Evolutionary conservation across 2,888 invertebrate genomes (phyloP), one percentile per base, ranked within the genome.

Genomic region (Malacosoma neustria): DNA sequence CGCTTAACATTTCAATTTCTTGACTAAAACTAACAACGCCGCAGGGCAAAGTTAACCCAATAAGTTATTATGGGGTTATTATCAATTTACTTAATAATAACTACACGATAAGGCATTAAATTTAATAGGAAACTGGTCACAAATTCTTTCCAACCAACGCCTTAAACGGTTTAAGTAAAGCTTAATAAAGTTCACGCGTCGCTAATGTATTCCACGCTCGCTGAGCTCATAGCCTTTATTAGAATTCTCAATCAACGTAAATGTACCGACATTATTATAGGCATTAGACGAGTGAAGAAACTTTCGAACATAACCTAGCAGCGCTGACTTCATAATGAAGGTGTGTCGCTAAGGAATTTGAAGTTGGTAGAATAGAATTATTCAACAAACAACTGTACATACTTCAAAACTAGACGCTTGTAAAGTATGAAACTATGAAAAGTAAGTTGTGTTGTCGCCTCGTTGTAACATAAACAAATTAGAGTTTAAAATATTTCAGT

Each of bases 171-270:
- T 44, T 49, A 47, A 48, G 51, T 42, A 54, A 61, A 79, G 72
- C 72, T 80, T 72, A 60, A 71, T 72, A 70, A 74, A 76, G 76
- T 77, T 75, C 73, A 72, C 67, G 69, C 72, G 61, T 66, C 52
- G 60, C 63, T 81, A 82, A 85, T 81, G 65, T 81, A 84, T 84
- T 72, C 81, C 82, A 82, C 80, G 81, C 72, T 57, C 55, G 60
- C 61, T 85, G 80, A 85, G 76, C 79, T 85, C 84, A 85, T 75
- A 71, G 69, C 66, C 69, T 73, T 53, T 75, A 80, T 73, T 82
- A 84, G 76, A 79, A 74, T 75, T 69, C 71, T 69, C 70, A 68
- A 73, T 69, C 67, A 61, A 63, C 62, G 64, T 59, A 66, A 65
- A 68, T 64, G 67, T 64, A 68, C 58, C 57, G 53, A 68, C 63